These are phyloP conservation scores for Frieseomelitta varia DNA, from an alignment of 1,140 invertebrate species.

Conservation along the genomic window DNA sequence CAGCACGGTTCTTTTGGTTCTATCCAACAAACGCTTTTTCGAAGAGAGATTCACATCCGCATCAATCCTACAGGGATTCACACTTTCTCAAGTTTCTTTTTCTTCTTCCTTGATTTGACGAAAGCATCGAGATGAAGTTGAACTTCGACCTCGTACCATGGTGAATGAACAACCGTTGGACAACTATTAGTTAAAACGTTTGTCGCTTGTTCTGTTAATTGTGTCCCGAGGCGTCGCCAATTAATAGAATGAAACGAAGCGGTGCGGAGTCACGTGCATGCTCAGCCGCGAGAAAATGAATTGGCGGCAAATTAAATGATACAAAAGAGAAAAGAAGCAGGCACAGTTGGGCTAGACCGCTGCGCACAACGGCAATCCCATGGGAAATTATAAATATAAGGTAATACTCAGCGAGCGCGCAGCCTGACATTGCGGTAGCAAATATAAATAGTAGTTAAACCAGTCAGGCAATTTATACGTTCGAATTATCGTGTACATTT, in stretches of 20 bases:
- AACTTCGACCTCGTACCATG: not conserved
- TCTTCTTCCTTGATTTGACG: not conserved
- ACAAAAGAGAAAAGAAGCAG: constrained; percentile 38
- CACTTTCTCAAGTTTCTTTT: not conserved
- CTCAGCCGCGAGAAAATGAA: constrained; percentile 15
- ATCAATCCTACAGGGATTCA: not conserved
- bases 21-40: not conserved
- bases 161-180: not conserved
- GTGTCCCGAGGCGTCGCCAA: not conserved
- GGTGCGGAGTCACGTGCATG: not conserved
- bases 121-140: not conserved
- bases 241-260: constrained; percentile 13
- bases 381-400: constrained; percentile 53
- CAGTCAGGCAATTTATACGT: constrained; percentile 6
- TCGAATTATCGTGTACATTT: not conserved
- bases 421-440: not conserved
- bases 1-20: not conserved
- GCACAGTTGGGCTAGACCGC: not conserved
- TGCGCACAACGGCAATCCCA: constrained; percentile 20
- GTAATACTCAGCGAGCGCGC: not conserved
- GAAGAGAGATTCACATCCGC: not conserved
- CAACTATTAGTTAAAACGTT: not conserved
- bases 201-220: constrained; percentile 10
- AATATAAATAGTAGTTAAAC: constrained; percentile 50
- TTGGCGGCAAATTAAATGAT: constrained; percentile 29